Base-by-base conservation (phyloP, 2,888 invertebrate genomes). In the Mythimna ferrago region DNA sequence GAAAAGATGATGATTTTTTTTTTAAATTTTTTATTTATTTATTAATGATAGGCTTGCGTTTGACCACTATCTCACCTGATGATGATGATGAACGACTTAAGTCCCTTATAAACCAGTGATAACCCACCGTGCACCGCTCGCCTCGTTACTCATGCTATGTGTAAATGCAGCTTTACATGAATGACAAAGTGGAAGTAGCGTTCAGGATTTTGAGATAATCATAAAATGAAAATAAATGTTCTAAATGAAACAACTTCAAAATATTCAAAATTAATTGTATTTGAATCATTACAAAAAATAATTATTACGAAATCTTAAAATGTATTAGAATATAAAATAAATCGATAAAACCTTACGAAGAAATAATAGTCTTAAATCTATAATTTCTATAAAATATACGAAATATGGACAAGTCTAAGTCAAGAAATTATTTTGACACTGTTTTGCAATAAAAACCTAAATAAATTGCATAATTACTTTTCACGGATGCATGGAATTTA, bases 331-430 rank as follows among this genome's bases (percentile, higher is more conserved):
- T 76, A 76, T 85, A 81, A 87, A 82, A 84, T 82, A 86, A 83
- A 82, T 77, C 72, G 81, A 81, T 85, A 81, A 86, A 86, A 84
- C 81, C 87, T 87, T 86, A 87, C 64, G 70, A 78, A 76, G 78
- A 86, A 85, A 87, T 82, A 86, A 86, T 86, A 83, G 80, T 86
- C 87, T 86, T 87, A 87, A 82, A 83, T 83, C 86, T 87, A 87
- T 78, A 84, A 81, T 79, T 78, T 76, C 65, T 82, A 76, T 80
- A 86, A 82, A 81, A 78, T 71, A 76, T 72, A 77, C 70, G 76
- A 78, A 76, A 74, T 73, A 73, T 56, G 64, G 71, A 77, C 75
- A 81, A 78, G 80, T 71, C 71, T 81, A 84, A 70, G 73, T 73
- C 77, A 79, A 75, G 79, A 56, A 74, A 76, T 60, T 70, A 77